Percentiles rank a stretch among this genome's conserved stretches.
Evolutionary conservation across 2,113 vertebrate genomes (phyloP).

Genomic region (Ptychochromis oligacanthus): DNA sequence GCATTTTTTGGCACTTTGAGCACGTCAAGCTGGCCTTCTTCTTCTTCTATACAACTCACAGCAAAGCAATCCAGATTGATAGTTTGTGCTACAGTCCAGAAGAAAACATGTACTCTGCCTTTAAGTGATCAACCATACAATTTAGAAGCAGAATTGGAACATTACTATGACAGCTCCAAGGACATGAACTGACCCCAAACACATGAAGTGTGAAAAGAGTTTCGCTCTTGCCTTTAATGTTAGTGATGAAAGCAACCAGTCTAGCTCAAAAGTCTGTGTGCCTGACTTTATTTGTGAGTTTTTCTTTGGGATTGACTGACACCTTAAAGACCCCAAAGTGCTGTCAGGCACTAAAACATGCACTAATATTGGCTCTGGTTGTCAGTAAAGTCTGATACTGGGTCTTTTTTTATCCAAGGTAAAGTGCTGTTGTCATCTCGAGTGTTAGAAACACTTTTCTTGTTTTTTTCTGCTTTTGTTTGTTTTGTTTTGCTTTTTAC

Average conservation of each 20-base stretch:
- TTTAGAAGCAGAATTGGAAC: neutral
- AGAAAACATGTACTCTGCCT: neutral
- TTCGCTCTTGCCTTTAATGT: neutral
- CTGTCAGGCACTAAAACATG: neutral
- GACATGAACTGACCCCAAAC: neutral
- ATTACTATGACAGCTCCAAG: neutral
- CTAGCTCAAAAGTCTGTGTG: neutral
- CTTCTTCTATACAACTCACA: neutral
- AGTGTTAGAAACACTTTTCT: neutral
- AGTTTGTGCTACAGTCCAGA: neutral
- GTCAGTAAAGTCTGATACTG: neutral
- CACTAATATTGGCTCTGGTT: neutral
- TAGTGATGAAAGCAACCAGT: neutral
- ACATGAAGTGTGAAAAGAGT: neutral
- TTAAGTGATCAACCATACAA: neutral
- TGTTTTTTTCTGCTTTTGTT: too few relatives aligned
- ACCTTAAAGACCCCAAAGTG: constrained; percentile 11
- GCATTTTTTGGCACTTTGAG: neutral
- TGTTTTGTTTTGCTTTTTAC: too few relatives aligned
- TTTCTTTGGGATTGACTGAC: neutral
- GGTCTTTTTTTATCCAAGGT: neutral
- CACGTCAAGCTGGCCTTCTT: neutral
- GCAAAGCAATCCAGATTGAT: neutral
- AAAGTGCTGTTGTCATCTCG: neutral
- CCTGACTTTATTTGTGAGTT: neutral